Evolutionary conservation across 2,888 invertebrate genomes (phyloP).

Genomic region (Entomobrya proxima): DNA sequence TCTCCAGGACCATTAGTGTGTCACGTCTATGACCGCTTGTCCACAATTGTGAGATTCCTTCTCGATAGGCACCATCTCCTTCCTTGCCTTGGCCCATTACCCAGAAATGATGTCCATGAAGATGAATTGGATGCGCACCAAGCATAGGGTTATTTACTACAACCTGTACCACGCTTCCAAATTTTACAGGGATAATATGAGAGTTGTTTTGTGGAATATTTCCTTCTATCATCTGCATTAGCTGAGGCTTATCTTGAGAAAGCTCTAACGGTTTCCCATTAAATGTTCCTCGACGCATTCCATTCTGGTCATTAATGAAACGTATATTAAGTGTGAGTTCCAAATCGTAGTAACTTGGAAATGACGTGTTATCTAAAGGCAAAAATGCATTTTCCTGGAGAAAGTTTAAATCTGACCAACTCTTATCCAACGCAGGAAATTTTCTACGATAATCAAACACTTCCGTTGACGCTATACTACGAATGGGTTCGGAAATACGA

Average conservation of each 20-base stretch:
- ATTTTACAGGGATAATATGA: slow-evolving; percentile 13
- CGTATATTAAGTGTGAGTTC: slow-evolving; percentile 32
- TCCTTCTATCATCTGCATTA: slow-evolving; percentile 29
- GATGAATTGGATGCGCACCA: slow-evolving; percentile 69
- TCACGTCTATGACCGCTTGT: slow-evolving; percentile 54
- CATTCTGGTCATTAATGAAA: slow-evolving; percentile 40
- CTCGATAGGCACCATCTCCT: slow-evolving; percentile 55
- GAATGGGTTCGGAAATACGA: not conserved
- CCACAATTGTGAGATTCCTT: not conserved
- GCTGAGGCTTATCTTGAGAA: slow-evolving; percentile 26
- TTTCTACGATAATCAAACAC: not conserved
- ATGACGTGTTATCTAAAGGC: slow-evolving; percentile 44
- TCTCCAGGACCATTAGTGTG: slow-evolving; percentile 49
- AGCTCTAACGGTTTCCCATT: slow-evolving; percentile 37
- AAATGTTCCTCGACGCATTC: slow-evolving; percentile 53
- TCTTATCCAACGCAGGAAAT: not conserved
- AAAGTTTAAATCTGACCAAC: slow-evolving; percentile 1
- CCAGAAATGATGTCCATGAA: slow-evolving; percentile 71
- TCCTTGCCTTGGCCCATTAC: slow-evolving; percentile 64
- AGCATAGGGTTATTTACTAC: slow-evolving; percentile 58
- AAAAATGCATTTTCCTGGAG: slow-evolving; percentile 2
- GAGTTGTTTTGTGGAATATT: not conserved
- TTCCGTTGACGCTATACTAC: not conserved
- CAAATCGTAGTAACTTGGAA: slow-evolving; percentile 53
- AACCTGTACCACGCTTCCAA: slow-evolving; percentile 57